Percentiles rank a stretch among this genome's conserved stretches.
Conservation (phyloP, 2,797 vertebrate genomes). For the Gastrophryne carolinensis region DNA sequence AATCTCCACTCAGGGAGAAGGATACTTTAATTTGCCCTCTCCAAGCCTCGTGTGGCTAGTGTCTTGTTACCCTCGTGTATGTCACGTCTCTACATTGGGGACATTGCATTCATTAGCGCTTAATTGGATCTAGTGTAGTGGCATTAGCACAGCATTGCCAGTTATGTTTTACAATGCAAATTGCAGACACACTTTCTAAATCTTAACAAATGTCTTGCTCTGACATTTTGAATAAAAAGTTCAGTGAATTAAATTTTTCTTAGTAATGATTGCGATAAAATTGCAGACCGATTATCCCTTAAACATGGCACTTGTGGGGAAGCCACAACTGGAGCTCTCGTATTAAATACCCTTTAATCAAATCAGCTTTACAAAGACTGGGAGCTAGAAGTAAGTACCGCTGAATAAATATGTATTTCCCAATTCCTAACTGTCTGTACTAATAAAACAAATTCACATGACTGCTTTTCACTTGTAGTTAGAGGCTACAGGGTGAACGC, state of each 20-base stretch:
- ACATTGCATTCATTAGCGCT: slow-evolving; percentile 31
- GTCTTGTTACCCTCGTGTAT: slow-evolving; percentile 17
- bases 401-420: no score
- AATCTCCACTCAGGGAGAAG: no score
- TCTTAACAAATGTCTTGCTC: slow-evolving; percentile 35
- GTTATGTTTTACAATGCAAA: slow-evolving; percentile 25
- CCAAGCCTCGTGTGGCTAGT: neutral
- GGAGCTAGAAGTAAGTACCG: neutral
- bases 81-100: neutral
- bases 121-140: slow-evolving; percentile 34
- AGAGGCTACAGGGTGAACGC: no score
- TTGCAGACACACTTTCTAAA: slow-evolving; percentile 16
- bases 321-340: neutral
- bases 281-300: slow-evolving; percentile 13
- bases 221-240: slow-evolving; percentile 47
- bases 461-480: no score
- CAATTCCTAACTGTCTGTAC: no score
- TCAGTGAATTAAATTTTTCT: slow-evolving; percentile 33
- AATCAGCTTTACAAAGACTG: neutral
- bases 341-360: slow-evolving; percentile 3
- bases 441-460: no score
- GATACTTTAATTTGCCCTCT: neutral
- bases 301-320: neutral
- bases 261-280: slow-evolving; percentile 32
- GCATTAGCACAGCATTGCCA: neutral